Evolutionary conservation across 2,113 vertebrate genomes (phyloP), one percentile per base, ranked within the genome.

Genomic region (Romanogobio albipinnatus): DNA sequence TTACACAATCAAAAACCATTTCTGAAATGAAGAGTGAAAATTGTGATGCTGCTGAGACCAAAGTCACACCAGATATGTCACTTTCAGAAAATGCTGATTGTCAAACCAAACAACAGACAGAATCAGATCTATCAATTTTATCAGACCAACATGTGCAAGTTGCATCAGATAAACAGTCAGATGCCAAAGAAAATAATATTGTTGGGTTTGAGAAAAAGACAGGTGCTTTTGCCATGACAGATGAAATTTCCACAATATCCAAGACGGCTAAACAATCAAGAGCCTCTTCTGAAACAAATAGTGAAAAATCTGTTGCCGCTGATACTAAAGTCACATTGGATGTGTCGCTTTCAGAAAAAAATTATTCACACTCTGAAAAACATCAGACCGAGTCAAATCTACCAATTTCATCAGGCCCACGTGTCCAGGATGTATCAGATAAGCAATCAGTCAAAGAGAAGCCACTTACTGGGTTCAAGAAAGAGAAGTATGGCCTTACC

Each of bases 331-430:
- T 85, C 89, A 85, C 62, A 51, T 80, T 45, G 82, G 56, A 85
- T 80, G 84, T 83, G 53, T 49, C 51, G 4, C n/a, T n/a, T n/a
- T 33, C 47, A 61, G 64, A 79, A 47, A 71, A 87, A 53, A 78
- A 83, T 70, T 86, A 85, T 59, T 59, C 64, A 83, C 86, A 39
- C 81, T 90, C 81, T 47, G 82, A 89, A 89, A 82, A 84, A 73
- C 68, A 87, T 62, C 84, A 64, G 49, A 84, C 78, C 51, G 49
- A 80, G 59, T 70, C 87, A 33, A 45, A 84, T 81, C 49, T 84
- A 53, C 24, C 78, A n/a, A 26, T 47, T 9, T 81, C 84, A 10
- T 10, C 14, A 17, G 59, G 26, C 22, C 17, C n/a, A 15, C 26
- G 62, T 53, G 22, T 29, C 15, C 58, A 75, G 7, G 51, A 36